phyloP scores from a whole-genome alignment of 2,888 invertebrate species.

The Biston stratarius region DNA sequence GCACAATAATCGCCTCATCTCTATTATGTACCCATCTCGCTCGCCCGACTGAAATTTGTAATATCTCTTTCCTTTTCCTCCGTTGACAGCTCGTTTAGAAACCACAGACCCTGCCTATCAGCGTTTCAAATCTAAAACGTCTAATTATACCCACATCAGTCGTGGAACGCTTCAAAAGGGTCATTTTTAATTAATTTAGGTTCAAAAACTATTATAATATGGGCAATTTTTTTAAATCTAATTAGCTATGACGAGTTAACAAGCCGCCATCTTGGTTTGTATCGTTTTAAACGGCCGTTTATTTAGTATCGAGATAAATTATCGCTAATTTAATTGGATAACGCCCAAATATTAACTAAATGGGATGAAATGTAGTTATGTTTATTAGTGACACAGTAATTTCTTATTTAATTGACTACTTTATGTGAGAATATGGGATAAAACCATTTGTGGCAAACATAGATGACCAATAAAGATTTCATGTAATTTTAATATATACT shows the following conservation, averaged over 20 bases:
- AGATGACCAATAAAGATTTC: background rate
- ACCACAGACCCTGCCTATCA: slow-evolving; percentile 73
- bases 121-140: slow-evolving; percentile 79
- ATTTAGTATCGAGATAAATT: slow-evolving; percentile 72
- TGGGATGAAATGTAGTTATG: slow-evolving; percentile 30
- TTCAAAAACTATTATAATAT: slow-evolving; percentile 83
- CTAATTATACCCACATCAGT: slow-evolving; percentile 86
- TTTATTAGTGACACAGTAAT: slow-evolving; percentile 38
- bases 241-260: slow-evolving; percentile 81
- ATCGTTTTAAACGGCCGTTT: slow-evolving; percentile 70
- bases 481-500: background rate
- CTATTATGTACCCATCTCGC: slow-evolving; percentile 59
- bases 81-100: slow-evolving; percentile 79
- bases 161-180: slow-evolving; percentile 76
- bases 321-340: slow-evolving; percentile 55
- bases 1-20: slow-evolving; percentile 72
- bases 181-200: slow-evolving; percentile 85
- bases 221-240: slow-evolving; percentile 83
- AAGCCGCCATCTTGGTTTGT: slow-evolving; percentile 73
- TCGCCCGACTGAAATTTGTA: slow-evolving; percentile 43
- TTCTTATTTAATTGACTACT: slow-evolving; percentile 20
- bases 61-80: slow-evolving; percentile 57
- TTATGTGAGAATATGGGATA: background rate
- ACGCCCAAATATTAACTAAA: slow-evolving; percentile 45
- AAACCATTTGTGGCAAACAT: background rate